These are phyloP conservation scores for Perizoma affinitatum DNA, from an alignment of 2,888 invertebrate genomes.

Conservation along the genomic window DNA sequence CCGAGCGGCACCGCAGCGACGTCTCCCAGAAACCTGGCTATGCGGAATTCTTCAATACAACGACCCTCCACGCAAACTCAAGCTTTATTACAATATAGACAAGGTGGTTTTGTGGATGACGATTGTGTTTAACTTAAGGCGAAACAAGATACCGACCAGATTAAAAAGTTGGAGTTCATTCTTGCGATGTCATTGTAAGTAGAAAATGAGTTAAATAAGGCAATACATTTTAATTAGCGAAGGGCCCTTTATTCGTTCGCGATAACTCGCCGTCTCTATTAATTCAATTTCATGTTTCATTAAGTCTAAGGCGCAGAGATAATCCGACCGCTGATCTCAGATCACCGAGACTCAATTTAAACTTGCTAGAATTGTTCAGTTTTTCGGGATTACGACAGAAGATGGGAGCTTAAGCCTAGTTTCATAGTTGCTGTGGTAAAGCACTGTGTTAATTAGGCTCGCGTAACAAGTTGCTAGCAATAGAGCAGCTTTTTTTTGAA, in stretches of 20 bases:
- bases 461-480: too few species aligned
- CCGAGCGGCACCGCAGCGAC: slow-evolving; percentile 64
- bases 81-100: slow-evolving; percentile 26
- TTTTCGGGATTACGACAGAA: slow-evolving; percentile 42
- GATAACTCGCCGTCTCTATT: slow-evolving; percentile 81
- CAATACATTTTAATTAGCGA: slow-evolving; percentile 84
- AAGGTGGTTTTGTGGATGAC: slow-evolving; percentile 41
- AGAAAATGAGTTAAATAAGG: slow-evolving; percentile 84
- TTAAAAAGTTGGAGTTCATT: slow-evolving; percentile 82
- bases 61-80: slow-evolving; percentile 32
- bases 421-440: too few species aligned
- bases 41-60: slow-evolving; percentile 59
- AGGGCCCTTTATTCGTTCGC: slow-evolving; percentile 81
- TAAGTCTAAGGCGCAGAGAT: slow-evolving; percentile 70
- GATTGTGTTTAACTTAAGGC: slow-evolving; percentile 54
- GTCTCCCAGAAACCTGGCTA: slow-evolving; percentile 63
- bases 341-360: slow-evolving; percentile 60
- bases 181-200: slow-evolving; percentile 82
- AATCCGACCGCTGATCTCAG: slow-evolving; percentile 70
- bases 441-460: too few species aligned
- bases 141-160: slow-evolving; percentile 70
- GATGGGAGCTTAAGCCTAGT: neutral
- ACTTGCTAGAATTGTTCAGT: slow-evolving; percentile 57
- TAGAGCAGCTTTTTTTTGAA: too few species aligned
- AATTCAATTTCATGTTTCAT: slow-evolving; percentile 84